Percentiles rank a stretch among this genome's conserved stretches.
Evolutionary conservation across 2,797 vertebrate genomes (phyloP).

Genomic region (Pelochelys cantorii): DNA sequence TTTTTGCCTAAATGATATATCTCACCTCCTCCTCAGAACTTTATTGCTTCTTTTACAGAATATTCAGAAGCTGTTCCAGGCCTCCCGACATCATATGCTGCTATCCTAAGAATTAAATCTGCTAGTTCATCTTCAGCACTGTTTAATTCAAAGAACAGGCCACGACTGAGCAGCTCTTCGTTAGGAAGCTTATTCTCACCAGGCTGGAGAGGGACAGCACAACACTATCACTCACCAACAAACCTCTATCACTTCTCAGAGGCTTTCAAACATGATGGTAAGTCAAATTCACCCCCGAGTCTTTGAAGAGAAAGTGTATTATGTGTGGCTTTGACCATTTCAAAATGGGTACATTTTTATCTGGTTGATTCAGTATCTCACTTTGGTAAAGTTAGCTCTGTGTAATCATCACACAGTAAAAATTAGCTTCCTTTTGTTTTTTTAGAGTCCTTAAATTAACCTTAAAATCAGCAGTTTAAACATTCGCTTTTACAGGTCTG

Average conservation of each 20-base stretch:
- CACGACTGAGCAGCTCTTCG: slow-evolving; percentile 80
- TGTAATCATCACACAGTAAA: background rate
- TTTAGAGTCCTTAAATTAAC: background rate
- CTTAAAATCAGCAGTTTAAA: background rate
- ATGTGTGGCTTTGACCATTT: background rate
- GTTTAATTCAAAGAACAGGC: slow-evolving; percentile 84
- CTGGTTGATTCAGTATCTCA: background rate
- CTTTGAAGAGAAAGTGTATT: background rate
- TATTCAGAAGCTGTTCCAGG: slow-evolving; percentile 86
- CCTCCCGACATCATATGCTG: slow-evolving; percentile 88
- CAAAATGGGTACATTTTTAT: background rate
- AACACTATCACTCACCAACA: slow-evolving; percentile 84
- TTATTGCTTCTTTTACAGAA: slow-evolving; percentile 75
- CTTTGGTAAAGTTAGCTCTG: background rate
- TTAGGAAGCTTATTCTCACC: slow-evolving; percentile 77
- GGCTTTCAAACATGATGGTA: slow-evolving; percentile 90
- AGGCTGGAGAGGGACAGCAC: slow-evolving; percentile 85
- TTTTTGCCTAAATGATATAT: too few species aligned
- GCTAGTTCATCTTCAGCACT: slow-evolving; percentile 85
- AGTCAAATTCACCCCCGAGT: slow-evolving; percentile 33
- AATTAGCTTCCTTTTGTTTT: accelerated
- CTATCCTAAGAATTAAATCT: slow-evolving; percentile 90
- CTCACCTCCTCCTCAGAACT: background rate
- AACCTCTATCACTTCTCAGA: slow-evolving; percentile 88
- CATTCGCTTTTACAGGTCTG: background rate